These are phyloP conservation scores for Strigamia maritima DNA, from an alignment of 2,888 invertebrate genomes.

Conservation along the genomic window DNA sequence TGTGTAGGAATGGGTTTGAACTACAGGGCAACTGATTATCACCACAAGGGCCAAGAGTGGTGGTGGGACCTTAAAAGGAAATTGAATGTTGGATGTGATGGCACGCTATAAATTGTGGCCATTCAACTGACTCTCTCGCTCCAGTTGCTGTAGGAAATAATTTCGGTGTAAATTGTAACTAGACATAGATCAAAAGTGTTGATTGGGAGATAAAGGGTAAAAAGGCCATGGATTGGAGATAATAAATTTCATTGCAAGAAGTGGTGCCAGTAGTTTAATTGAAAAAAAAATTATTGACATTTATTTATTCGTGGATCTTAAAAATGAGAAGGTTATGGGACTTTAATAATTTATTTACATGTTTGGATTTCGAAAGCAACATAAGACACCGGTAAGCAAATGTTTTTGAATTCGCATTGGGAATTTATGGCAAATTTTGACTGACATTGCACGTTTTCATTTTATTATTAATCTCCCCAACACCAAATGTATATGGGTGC, in stretches of 20 bases:
- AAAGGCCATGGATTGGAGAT: background rate
- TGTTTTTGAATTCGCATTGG: background rate
- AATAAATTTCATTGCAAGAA: background rate
- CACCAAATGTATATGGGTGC: background rate
- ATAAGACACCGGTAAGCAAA: background rate
- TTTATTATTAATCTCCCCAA: background rate
- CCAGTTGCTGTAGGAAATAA: slow-evolving; percentile 24
- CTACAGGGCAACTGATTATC: slow-evolving; percentile 24
- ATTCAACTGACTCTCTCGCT: slow-evolving; percentile 27
- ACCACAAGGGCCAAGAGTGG: slow-evolving; percentile 20
- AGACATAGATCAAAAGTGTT: slow-evolving; percentile 25
- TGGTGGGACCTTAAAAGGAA: slow-evolving; percentile 20
- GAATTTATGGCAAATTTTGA: background rate
- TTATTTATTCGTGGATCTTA: background rate
- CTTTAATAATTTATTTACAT: background rate
- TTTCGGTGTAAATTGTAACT: slow-evolving; percentile 25
- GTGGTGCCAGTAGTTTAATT: background rate
- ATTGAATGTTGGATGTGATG: slow-evolving; percentile 27
- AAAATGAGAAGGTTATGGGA: background rate
- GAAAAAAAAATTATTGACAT: background rate
- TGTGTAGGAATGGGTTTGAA: slow-evolving; percentile 21
- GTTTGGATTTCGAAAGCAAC: background rate
- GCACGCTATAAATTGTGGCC: slow-evolving; percentile 26
- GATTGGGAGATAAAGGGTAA: slow-evolving; percentile 4
- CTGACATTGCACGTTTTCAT: background rate